These are phyloP conservation scores for Zele albiditarsus DNA, from an alignment of 2,888 invertebrate species.

Conservation along the genomic window DNA sequence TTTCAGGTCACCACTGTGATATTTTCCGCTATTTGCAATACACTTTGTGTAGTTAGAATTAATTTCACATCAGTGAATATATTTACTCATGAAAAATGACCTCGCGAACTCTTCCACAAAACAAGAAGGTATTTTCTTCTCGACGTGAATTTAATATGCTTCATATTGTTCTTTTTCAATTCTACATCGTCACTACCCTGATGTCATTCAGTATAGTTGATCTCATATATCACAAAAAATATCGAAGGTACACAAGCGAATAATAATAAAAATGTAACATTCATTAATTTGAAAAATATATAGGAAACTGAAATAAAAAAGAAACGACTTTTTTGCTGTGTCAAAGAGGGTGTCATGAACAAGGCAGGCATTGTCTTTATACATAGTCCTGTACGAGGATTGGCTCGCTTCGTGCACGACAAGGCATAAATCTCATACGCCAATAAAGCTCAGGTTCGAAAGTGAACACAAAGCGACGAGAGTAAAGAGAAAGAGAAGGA, in stretches of 20 bases:
- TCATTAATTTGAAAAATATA: not conserved
- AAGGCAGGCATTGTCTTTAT: not conserved
- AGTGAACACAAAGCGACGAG: not conserved
- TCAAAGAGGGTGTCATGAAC: not conserved
- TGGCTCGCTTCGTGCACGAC: not conserved
- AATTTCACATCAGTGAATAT: no score
- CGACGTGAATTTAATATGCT: no score
- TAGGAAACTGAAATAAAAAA: not conserved
- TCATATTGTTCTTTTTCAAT: not conserved
- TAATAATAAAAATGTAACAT: not conserved
- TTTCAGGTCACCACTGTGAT: no score
- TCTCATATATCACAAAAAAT: no score
- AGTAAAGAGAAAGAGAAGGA: not conserved
- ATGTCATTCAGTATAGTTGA: not conserved
- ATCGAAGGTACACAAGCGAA: not conserved
- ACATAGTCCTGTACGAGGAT: not conserved
- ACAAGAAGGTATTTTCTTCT: no score
- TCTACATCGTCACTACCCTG: not conserved
- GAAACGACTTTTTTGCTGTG: not conserved
- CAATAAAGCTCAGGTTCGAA: conserved; percentile 35
- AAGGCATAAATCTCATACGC: conserved; percentile 29
- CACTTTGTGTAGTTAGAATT: no score
- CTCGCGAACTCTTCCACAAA: no score
- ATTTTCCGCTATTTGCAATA: no score
- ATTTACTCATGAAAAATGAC: no score